phyloP scores from a whole-genome alignment of 2,888 invertebrate species.

The Mycogona germanica region DNA sequence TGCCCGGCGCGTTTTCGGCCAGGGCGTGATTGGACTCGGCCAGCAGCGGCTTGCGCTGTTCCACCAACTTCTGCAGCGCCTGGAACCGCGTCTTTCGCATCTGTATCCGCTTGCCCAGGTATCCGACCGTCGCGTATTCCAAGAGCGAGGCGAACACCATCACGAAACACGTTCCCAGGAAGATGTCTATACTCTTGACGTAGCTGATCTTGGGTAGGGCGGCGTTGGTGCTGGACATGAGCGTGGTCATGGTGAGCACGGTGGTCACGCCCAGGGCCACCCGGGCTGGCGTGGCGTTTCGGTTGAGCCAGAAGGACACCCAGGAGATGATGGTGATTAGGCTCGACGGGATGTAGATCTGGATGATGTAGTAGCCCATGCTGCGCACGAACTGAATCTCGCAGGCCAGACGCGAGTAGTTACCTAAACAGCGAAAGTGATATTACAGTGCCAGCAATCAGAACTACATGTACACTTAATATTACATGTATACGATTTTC shows the following conservation, averaged over 20 bases:
- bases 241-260: conserved; percentile 94
- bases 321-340: conserved; percentile 94
- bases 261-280: conserved; percentile 90
- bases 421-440: conserved; percentile 47
- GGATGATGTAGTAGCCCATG: conserved; percentile 97
- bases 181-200: conserved; percentile 95
- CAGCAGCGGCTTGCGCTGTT: conserved; percentile 62
- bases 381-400: conserved; percentile 95
- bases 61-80: conserved; percentile 81
- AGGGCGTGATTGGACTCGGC: conserved; percentile 20
- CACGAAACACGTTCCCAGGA: conserved; percentile 95
- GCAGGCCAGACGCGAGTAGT: conserved; percentile 90
- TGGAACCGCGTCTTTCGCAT: conserved; percentile 89
- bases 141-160: conserved; percentile 97
- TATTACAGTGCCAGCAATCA: not conserved
- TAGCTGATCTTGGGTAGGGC: conserved; percentile 96
- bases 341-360: conserved; percentile 95
- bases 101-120: conserved; percentile 94
- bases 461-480: too few relatives aligned
- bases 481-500: too few relatives aligned
- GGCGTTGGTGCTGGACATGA: conserved; percentile 92
- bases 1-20: conserved; percentile 15
- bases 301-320: conserved; percentile 94
- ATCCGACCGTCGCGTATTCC: conserved; percentile 96
- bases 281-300: conserved; percentile 87